These are phyloP conservation scores for Hirudinaria manillensis DNA, from an alignment of 2,888 invertebrate genomes.

Conservation along the genomic window DNA sequence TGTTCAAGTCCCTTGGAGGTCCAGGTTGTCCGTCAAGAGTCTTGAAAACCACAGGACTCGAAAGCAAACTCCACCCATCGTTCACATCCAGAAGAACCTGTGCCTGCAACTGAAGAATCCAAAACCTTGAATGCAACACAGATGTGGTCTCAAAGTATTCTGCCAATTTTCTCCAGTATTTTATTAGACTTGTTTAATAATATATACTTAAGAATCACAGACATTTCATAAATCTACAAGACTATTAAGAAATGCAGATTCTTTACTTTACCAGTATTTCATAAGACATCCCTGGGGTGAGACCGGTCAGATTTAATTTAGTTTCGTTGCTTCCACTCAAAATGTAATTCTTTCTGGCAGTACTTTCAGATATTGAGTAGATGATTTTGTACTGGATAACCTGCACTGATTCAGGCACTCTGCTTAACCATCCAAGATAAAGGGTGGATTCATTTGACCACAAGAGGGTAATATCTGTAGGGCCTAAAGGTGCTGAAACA, in stretches of 20 bases:
- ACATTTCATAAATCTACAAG: no score
- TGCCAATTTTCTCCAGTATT: no score
- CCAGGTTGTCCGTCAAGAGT: slow-evolving; percentile 60
- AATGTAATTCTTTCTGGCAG: background rate
- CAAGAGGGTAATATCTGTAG: background rate
- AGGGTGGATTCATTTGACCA: slow-evolving; percentile 35
- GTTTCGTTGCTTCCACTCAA: slow-evolving; percentile 11
- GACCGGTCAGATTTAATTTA: slow-evolving; percentile 36
- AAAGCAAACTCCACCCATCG: slow-evolving; percentile 43
- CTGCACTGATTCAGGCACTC: slow-evolving; percentile 44
- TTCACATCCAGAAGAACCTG: slow-evolving; percentile 38
- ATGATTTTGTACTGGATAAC: slow-evolving; percentile 40
- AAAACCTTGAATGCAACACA: no score
- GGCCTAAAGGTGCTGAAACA: slow-evolving; percentile 23
- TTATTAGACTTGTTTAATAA: no score
- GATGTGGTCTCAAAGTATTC: no score
- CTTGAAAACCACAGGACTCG: slow-evolving; percentile 32
- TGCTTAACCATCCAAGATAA: slow-evolving; percentile 42
- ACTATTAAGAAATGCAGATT: background rate
- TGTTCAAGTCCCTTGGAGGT: slow-evolving; percentile 63
- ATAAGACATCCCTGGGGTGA: slow-evolving; percentile 39
- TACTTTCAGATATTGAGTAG: slow-evolving; percentile 9
- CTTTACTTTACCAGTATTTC: slow-evolving; percentile 31
- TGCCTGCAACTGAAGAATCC: slow-evolving; percentile 43
- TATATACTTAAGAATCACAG: no score